Evolutionary conservation across 2,888 invertebrate species (phyloP).

Genomic region (Neuroscelio doddi): DNA sequence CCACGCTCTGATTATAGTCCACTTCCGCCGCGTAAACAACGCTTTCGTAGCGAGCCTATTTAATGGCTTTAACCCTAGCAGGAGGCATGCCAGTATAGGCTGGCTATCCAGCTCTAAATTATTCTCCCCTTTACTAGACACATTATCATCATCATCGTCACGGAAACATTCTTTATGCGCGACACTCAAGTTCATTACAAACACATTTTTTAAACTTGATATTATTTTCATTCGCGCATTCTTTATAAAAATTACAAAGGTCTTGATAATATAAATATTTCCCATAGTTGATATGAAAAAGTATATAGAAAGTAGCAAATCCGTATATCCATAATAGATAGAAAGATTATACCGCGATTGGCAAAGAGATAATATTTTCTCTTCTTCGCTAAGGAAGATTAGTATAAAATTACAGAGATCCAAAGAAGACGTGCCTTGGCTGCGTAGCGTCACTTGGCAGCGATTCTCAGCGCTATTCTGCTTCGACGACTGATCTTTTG

Average conservation of each 20-base stretch:
- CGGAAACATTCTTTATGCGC: too few species aligned
- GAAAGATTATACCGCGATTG: conserved; percentile 68
- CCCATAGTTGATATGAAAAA: conserved; percentile 17
- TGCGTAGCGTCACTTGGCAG: conserved; percentile 44
- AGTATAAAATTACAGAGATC: conserved; percentile 66
- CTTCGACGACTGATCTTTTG: conserved; percentile 1
- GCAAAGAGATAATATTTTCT: conserved; percentile 60
- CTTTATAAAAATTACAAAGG: conserved; percentile 14
- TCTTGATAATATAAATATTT: too few species aligned
- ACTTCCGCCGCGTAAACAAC: conserved; percentile 68
- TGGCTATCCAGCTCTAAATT: too few species aligned
- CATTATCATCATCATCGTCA: not conserved
- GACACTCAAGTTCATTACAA: too few species aligned
- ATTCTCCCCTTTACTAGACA: too few species aligned
- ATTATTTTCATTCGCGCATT: too few species aligned
- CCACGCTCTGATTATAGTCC: conserved; percentile 67
- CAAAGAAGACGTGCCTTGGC: conserved; percentile 48
- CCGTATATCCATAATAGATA: conserved; percentile 58
- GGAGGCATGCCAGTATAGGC: too few species aligned
- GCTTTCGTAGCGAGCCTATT: conserved; percentile 58
- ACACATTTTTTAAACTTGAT: too few species aligned
- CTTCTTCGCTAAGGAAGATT: conserved; percentile 58
- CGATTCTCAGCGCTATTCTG: conserved; percentile 43
- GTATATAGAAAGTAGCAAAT: conserved; percentile 5
- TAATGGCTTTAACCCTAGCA: conserved; percentile 60